Evolutionary conservation across 2,113 vertebrate species (phyloP).

Genomic region (Trichechus manatus): DNA sequence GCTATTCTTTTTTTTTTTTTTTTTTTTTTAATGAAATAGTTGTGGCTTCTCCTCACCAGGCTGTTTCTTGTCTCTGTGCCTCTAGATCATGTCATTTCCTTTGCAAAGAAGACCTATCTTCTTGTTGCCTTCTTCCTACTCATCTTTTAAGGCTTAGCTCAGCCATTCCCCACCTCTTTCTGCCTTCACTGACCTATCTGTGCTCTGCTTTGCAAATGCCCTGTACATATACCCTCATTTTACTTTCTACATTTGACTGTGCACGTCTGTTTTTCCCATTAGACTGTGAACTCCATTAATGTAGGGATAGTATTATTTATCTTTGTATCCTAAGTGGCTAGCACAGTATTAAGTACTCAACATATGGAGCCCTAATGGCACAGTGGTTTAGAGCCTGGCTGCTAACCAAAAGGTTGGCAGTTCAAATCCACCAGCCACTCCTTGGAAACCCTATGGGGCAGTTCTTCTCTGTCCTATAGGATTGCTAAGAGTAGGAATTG

Average conservation of each 20-base stretch:
- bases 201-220: neutral
- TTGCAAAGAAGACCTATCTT: neutral
- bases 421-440: no score
- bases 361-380: no score
- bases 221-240: neutral
- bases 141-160: neutral
- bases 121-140: neutral
- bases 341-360: neutral
- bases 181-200: neutral
- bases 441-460: no score
- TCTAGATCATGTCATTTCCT: fast-evolving
- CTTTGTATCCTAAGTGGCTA: neutral
- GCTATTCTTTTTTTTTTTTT: neutral
- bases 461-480: no score
- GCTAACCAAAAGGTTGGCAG: no score
- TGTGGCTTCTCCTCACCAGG: neutral
- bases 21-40: neutral
- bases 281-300: neutral
- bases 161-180: neutral
- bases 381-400: no score
- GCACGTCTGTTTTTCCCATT: neutral
- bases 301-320: neutral
- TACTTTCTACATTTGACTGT: neutral
- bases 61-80: neutral
- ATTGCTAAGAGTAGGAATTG: no score